Conservation (phyloP, 2,113 vertebrate genomes). For the Axis porcinus region DNA sequence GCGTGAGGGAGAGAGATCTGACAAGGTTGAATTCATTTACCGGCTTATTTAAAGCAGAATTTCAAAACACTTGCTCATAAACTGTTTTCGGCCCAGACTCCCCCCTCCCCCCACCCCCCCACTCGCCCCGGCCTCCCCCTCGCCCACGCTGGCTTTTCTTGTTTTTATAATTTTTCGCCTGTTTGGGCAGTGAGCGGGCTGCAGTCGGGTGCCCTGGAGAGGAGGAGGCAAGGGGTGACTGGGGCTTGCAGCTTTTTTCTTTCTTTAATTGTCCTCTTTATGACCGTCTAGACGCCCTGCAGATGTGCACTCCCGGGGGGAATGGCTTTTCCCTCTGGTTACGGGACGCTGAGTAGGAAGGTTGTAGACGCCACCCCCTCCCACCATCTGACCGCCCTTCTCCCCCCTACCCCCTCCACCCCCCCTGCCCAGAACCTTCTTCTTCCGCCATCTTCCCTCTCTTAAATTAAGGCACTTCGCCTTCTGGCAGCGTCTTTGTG, state of each 20-base stretch:
- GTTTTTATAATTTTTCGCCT: conserved; percentile 9
- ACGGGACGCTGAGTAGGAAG: conserved; percentile 35
- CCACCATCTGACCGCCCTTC: neutral
- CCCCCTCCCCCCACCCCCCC: neutral
- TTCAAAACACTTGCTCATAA: conserved; percentile 73
- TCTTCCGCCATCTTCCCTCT: neutral
- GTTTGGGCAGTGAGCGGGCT: conserved; percentile 38
- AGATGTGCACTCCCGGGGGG: conserved; percentile 79
- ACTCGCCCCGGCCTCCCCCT: neutral
- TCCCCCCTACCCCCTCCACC: too few species aligned
- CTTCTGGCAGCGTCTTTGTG: conserved; percentile 30
- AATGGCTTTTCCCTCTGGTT: conserved; percentile 78
- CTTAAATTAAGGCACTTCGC: neutral
- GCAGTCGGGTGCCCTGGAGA: conserved; percentile 69
- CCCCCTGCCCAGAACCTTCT: conserved; percentile 14
- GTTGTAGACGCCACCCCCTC: neutral
- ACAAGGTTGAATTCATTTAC: conserved; percentile 81
- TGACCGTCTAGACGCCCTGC: conserved; percentile 85
- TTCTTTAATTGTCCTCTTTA: conserved; percentile 84
- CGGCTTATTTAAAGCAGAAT: conserved; percentile 76
- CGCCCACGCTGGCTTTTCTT: conserved; percentile 29
- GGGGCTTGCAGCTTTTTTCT: conserved; percentile 66
- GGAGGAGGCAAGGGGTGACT: conserved; percentile 75
- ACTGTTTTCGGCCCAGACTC: neutral
- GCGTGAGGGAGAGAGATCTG: conserved; percentile 78